Evolutionary conservation across 2,113 vertebrate species (phyloP).

Genomic region (Raphicerus campestris): DNA sequence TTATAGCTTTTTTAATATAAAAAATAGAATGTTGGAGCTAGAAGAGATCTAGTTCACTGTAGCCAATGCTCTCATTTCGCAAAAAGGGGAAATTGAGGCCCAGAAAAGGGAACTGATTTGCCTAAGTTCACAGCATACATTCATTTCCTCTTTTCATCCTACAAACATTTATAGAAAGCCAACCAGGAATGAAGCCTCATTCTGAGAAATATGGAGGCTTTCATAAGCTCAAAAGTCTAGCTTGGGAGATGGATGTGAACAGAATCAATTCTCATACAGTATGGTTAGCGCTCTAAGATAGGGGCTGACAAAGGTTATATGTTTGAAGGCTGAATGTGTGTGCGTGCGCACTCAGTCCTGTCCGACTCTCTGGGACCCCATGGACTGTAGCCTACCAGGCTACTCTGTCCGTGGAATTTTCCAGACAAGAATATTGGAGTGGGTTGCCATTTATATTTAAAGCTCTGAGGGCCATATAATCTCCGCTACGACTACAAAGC

Average conservation of each 20-base stretch:
- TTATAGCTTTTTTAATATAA: background rate
- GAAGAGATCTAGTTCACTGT: background rate
- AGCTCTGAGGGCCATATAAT: background rate
- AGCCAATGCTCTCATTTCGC: background rate
- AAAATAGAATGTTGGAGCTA: background rate
- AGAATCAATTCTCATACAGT: background rate
- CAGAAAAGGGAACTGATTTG: background rate
- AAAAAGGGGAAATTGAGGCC: background rate
- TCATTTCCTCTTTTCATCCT: background rate
- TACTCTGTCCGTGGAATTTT: background rate
- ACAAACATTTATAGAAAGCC: background rate
- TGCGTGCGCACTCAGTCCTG: fast-evolving
- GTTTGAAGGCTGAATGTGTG: background rate
- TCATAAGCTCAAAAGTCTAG: background rate
- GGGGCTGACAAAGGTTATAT: background rate
- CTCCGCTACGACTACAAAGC: background rate
- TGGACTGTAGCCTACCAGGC: background rate
- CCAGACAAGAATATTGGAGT: background rate
- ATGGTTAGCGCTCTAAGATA: background rate
- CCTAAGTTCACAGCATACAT: background rate
- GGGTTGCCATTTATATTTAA: background rate
- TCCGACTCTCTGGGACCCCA: background rate
- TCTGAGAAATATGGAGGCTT: background rate
- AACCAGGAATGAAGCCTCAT: background rate
- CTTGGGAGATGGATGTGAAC: background rate